phyloP scores from a whole-genome alignment of 2,113 vertebrate species.

The Cryptoleucopteryx plumbea region DNA sequence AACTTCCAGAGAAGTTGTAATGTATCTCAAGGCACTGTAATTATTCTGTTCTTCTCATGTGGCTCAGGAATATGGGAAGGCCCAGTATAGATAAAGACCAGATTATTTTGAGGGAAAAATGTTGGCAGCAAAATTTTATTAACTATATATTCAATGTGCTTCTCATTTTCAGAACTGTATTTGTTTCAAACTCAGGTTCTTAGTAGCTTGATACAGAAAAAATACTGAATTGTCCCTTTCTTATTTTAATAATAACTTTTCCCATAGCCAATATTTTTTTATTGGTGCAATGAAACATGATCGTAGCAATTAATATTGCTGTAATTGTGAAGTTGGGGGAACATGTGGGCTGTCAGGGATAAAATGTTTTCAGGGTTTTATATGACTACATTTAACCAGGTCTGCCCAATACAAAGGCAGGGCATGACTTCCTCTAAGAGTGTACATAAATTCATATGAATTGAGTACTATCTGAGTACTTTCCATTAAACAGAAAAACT shows the following conservation, averaged over 20 bases:
- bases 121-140: neutral
- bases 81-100: neutral
- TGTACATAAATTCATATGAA: neutral
- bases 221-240: neutral
- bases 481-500: neutral
- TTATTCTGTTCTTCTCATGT: neutral
- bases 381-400: neutral
- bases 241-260: neutral
- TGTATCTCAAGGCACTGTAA: neutral
- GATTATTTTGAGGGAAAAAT: neutral
- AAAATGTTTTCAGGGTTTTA: neutral
- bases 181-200: neutral
- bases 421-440: neutral
- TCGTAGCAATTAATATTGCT: neutral
- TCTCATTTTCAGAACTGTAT: neutral
- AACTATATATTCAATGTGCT: neutral
- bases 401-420: neutral
- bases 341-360: neutral
- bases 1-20: neutral
- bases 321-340: neutral
- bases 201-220: neutral
- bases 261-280: neutral
- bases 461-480: neutral
- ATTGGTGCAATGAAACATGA: neutral
- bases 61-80: neutral